Conservation (phyloP, 2,888 invertebrate species). For the Cyaniris semiargus region DNA sequence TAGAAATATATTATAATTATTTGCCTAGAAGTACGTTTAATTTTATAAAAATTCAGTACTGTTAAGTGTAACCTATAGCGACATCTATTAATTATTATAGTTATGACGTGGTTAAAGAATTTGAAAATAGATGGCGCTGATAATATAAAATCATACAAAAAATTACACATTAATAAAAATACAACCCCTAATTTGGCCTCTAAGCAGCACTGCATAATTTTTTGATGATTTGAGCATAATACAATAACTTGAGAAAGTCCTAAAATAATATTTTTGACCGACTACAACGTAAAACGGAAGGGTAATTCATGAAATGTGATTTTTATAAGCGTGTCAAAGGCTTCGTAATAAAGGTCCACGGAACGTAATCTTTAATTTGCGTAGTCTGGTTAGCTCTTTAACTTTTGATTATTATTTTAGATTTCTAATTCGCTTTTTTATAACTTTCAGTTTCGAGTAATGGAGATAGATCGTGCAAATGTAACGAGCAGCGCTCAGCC, state of each 20-base stretch:
- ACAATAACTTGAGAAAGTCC: no score
- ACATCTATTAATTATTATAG: neutral
- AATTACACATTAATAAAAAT: neutral
- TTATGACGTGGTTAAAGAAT: neutral
- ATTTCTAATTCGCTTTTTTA: constrained; percentile 29
- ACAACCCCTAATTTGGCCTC: neutral
- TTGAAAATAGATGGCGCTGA: neutral
- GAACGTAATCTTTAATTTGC: no score
- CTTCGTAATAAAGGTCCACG: no score
- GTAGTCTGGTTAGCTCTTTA: neutral
- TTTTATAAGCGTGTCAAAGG: no score
- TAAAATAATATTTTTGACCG: no score
- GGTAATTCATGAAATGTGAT: no score
- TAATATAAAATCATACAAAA: neutral
- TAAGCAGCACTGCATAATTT: neutral
- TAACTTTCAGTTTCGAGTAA: constrained; percentile 83
- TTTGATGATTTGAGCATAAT: neutral
- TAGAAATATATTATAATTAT: no score
- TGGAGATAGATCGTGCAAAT: constrained; percentile 88
- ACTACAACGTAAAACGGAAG: no score
- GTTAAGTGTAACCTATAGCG: neutral
- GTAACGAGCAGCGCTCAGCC: constrained; percentile 86
- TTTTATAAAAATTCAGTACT: neutral
- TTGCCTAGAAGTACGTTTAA: neutral
- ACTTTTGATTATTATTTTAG: neutral